Conservation (phyloP, 2,888 invertebrate genomes). For the Ochlodes sylvanus region DNA sequence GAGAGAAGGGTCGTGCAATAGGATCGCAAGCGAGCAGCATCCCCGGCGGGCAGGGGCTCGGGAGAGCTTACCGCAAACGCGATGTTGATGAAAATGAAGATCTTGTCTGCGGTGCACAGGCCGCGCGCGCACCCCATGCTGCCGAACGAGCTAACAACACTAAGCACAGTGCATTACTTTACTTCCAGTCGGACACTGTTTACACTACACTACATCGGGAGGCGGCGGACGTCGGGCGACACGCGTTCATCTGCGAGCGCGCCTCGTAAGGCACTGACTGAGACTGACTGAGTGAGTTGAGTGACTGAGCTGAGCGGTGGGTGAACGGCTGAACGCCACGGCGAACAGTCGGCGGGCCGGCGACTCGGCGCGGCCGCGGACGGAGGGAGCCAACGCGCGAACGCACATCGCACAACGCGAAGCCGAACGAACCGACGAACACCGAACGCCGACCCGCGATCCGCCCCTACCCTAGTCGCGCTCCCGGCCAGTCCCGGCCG, state of each 20-base stretch:
- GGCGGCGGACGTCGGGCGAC: slow-evolving; percentile 22
- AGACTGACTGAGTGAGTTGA: slow-evolving; percentile 19
- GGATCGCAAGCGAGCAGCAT: slow-evolving; percentile 10
- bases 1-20: neutral
- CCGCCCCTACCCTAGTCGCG: too few relatives aligned
- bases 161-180: slow-evolving; percentile 37
- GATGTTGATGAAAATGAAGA: slow-evolving; percentile 80
- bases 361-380: too few relatives aligned
- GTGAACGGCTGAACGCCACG: too few relatives aligned
- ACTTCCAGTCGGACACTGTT: slow-evolving; percentile 40
- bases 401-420: too few relatives aligned
- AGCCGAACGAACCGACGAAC: too few relatives aligned
- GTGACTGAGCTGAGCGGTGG: too few relatives aligned
- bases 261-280: slow-evolving; percentile 70
- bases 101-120: slow-evolving; percentile 71
- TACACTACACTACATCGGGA: slow-evolving; percentile 37
- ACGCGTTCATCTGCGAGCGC: slow-evolving; percentile 45
- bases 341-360: too few relatives aligned
- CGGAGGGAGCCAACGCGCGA: too few relatives aligned
- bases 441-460: too few relatives aligned
- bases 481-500: too few relatives aligned
- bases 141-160: slow-evolving; percentile 21
- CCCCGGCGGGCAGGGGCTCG: neutral
- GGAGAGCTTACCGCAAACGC: slow-evolving; percentile 69
- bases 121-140: slow-evolving; percentile 69